Percentiles rank a stretch among this genome's conserved stretches.
phyloP scores from a whole-genome alignment of 2,113 vertebrate species.

The Odocoileus virginianus region DNA sequence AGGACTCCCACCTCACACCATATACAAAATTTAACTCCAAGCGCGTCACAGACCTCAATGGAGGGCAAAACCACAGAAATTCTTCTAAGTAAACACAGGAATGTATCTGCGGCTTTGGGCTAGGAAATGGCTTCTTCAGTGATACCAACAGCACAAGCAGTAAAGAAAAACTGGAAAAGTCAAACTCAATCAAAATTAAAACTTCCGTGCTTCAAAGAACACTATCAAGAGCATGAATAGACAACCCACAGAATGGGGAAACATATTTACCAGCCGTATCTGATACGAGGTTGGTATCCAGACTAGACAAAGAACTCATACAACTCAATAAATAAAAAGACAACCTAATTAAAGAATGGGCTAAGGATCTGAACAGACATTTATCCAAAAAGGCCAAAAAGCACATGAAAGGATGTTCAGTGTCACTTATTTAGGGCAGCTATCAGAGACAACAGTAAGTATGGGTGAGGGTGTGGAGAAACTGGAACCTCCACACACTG shows the following conservation, averaged over 20 bases:
- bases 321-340: neutral
- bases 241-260: neutral
- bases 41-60: neutral
- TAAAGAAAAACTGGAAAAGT: neutral
- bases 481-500: neutral
- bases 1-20: neutral
- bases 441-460: neutral
- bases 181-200: neutral
- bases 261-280: neutral
- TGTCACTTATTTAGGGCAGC: neutral
- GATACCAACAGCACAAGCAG: neutral
- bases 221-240: neutral
- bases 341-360: neutral
- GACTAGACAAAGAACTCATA: neutral
- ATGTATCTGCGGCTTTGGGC: neutral
- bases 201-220: neutral
- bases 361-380: neutral
- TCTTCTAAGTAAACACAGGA: neutral
- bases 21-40: neutral
- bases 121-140: neutral
- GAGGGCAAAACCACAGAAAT: neutral
- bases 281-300: neutral
- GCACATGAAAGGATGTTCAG: neutral
- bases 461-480: neutral
- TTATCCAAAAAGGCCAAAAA: neutral